phyloP scores from a whole-genome alignment of 2,797 vertebrate genomes.

The Poliocrania exsul region DNA sequence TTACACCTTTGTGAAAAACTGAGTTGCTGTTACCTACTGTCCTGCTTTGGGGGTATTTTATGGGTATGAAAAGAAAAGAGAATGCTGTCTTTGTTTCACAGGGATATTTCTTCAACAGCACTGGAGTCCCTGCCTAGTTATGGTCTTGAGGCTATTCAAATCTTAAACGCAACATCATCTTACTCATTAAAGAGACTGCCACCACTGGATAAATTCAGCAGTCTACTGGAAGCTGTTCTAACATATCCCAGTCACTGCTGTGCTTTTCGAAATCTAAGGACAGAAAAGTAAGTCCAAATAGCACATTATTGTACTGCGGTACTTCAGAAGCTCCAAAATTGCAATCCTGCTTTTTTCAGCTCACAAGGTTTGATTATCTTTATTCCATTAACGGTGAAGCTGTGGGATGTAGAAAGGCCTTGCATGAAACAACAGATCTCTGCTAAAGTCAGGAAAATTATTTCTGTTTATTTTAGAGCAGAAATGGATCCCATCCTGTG shows the following conservation, averaged over 20 bases:
- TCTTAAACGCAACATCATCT: constrained; percentile 81
- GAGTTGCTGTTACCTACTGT: not conserved
- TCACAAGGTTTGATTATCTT: not conserved
- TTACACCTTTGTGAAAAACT: not conserved
- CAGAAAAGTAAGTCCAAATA: constrained; percentile 75
- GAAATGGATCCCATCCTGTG: not conserved
- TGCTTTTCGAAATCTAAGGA: constrained; percentile 80
- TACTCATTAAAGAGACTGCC: constrained; percentile 86
- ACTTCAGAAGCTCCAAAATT: not conserved
- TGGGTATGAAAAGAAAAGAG: not conserved
- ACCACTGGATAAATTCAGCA: constrained; percentile 81
- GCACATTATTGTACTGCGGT: not conserved
- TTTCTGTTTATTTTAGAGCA: not conserved
- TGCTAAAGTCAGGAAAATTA: not conserved
- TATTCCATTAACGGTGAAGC: not conserved
- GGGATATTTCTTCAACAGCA: constrained; percentile 86
- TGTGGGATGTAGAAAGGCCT: not conserved
- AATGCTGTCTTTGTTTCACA: constrained; percentile 56
- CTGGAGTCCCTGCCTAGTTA: constrained; percentile 81
- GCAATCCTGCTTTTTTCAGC: not conserved
- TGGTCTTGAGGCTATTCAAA: constrained; percentile 83
- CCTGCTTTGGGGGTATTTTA: not conserved
- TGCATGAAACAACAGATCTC: not conserved
- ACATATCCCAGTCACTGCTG: constrained; percentile 93
- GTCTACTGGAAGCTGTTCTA: constrained; percentile 82